These are phyloP conservation scores for Phymatocera aterrima DNA, from an alignment of 2,888 invertebrate species.

Conservation along the genomic window DNA sequence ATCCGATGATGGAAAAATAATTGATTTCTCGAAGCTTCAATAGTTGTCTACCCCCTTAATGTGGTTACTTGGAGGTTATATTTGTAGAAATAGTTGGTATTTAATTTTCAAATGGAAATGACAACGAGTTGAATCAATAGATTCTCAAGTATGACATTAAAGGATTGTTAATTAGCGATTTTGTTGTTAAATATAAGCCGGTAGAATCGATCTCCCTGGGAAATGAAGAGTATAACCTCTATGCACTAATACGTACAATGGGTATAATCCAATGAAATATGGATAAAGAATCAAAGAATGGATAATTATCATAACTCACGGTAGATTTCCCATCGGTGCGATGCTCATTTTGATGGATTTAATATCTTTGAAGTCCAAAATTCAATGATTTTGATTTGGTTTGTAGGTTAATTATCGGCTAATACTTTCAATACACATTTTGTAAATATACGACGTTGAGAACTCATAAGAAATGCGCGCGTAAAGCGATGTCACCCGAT, in stretches of 20 bases:
- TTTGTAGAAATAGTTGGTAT: too few relatives aligned
- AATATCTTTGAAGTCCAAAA: background rate
- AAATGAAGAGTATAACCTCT: background rate
- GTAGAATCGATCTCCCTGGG: too few relatives aligned
- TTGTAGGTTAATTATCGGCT: slow-evolving; percentile 25
- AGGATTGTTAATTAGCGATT: too few relatives aligned
- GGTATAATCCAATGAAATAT: background rate
- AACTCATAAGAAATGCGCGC: background rate
- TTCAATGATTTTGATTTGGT: background rate
- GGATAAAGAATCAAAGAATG: background rate
- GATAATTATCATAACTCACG: slow-evolving; percentile 59
- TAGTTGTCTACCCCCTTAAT: too few relatives aligned
- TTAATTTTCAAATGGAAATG: too few relatives aligned
- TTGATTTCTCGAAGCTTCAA: too few relatives aligned
- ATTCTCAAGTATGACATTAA: too few relatives aligned
- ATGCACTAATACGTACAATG: background rate
- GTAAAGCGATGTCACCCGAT: background rate
- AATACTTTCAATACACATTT: background rate
- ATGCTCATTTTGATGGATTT: slow-evolving; percentile 58
- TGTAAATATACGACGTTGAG: background rate
- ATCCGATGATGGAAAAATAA: too few relatives aligned
- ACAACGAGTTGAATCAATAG: too few relatives aligned
- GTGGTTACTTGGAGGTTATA: too few relatives aligned
- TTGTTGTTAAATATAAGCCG: too few relatives aligned
- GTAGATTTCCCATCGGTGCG: slow-evolving; percentile 63